Evolutionary conservation across 1,140 invertebrate species (phyloP).

Genomic region (Linepithema humile): DNA sequence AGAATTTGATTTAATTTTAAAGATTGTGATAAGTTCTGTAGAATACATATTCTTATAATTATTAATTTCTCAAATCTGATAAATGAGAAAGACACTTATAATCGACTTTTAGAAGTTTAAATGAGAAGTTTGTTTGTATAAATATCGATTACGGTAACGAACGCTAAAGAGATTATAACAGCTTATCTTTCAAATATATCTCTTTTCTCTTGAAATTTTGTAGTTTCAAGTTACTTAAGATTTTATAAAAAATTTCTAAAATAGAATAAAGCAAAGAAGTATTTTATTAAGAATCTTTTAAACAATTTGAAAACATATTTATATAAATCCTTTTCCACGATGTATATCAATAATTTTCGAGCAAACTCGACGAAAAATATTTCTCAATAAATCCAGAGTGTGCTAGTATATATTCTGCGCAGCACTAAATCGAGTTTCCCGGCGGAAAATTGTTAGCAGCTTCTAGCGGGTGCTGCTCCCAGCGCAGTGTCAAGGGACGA

Average conservation of each 20-base stretch:
- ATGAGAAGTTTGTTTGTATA: not conserved
- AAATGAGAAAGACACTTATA: not conserved
- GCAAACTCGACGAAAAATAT: constrained; percentile 17
- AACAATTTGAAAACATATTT: not conserved
- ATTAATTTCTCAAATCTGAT: constrained; percentile 8
- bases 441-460: not conserved
- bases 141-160: constrained; percentile 23
- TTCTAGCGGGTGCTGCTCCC: no score
- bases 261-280: not conserved
- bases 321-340: not conserved
- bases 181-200: constrained; percentile 4
- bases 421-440: not conserved
- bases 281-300: not conserved
- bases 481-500: not conserved
- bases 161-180: constrained; percentile 20
- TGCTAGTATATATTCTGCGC: not conserved
- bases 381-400: not conserved
- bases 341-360: constrained; percentile 4
- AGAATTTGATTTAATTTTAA: no score
- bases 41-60: not conserved
- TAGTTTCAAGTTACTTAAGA: constrained; percentile 32
- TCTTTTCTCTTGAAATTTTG: not conserved
- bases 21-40: no score
- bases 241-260: not conserved
- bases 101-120: constrained; percentile 9